Evolutionary conservation across 2,797 vertebrate genomes (phyloP), one percentile per base, ranked within the genome.

Genomic region (Syndactyla subalaris): DNA sequence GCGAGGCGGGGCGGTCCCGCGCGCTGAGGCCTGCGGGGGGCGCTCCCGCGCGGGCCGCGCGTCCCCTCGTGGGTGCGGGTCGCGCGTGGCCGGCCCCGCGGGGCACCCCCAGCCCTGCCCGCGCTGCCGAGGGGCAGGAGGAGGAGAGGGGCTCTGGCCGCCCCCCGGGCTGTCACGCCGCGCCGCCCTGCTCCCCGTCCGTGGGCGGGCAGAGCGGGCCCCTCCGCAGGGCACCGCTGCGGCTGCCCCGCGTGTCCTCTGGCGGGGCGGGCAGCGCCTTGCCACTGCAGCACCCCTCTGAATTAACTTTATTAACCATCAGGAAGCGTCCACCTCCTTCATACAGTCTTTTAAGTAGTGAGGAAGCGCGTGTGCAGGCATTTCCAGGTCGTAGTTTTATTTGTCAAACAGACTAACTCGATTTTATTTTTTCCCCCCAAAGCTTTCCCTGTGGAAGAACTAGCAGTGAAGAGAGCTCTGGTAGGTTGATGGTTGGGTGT

Each of bases 141-240:
- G 19, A 45, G 43, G 23, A 49, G 48, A 24, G 48, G 24, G 14
- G 17, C 36, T 19, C 21, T 12, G 3, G n/a, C n/a, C 36, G 21
- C 4, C 16, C 2, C 3, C 15, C 10, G 26, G 52, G n/a, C 66
- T 61, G 77, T 43, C 46, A 23, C 14, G 48, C 26, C 0, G 57
- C 32, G 20, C 26, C 3, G 19, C 43, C 43, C 20, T 21, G 43
- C 43, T 45, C 43, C 43, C 43, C 43, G 10, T 45, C 43, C 19
- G 43, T 20, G 43, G 41, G n/a, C 8, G n/a, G 11, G 58, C 34
- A 1, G 39, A 4, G 32, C 55, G 0, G 59, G 45, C 49, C 4
- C 7, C 26, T 7, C 48, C 39, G 4, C 0, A 2, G 80, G n/a
- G 1, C 4, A 3, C 32, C 34, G 0, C 39, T 0, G 55, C 39